A percentile compares a stretch with the other conserved stretches of the same genome.
Conservation (phyloP, 2,888 invertebrate species). For the Dioctria linearis region DNA sequence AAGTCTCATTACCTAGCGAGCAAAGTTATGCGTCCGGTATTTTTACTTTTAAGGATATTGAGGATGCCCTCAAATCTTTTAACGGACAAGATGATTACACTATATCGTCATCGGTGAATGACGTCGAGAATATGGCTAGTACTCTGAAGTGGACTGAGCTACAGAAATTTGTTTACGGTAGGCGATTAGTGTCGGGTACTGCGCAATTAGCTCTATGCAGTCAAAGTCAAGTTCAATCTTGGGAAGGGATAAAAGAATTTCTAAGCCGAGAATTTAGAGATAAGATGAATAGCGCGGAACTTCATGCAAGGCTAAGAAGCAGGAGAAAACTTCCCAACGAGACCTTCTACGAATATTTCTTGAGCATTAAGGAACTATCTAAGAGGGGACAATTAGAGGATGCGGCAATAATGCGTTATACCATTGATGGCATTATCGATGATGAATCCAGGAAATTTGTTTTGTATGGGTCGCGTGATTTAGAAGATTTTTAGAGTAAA, state of each 20-base stretch:
- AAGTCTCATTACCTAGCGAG: too few relatives aligned
- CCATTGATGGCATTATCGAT: too few relatives aligned
- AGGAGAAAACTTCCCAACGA: background rate
- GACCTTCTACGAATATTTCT: slow-evolving; percentile 1
- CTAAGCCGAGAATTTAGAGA: background rate
- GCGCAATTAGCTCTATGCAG: slow-evolving; percentile 12
- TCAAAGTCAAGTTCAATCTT: slow-evolving; percentile 17
- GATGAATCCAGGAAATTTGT: too few relatives aligned
- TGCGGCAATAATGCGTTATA: too few relatives aligned
- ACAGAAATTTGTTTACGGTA: slow-evolving; percentile 33
- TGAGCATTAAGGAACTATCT: background rate
- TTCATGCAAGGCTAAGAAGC: background rate
- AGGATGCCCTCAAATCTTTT: slow-evolving; percentile 13
- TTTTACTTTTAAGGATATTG: background rate
- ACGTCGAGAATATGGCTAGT: background rate
- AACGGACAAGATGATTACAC: background rate
- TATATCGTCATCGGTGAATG: background rate
- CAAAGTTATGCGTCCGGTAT: too few relatives aligned
- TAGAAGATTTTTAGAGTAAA: too few relatives aligned
- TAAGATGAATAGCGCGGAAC: background rate
- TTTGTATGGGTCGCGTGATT: too few relatives aligned
- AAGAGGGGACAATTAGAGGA: slow-evolving; percentile 1
- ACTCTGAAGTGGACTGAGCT: slow-evolving; percentile 31
- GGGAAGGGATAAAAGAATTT: slow-evolving; percentile 35
- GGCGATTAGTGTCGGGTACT: background rate